Percentiles rank a stretch among this genome's conserved stretches.
These are phyloP conservation scores for Esperia sulphurella DNA, from an alignment of 2,888 invertebrate species.

Conservation along the genomic window DNA sequence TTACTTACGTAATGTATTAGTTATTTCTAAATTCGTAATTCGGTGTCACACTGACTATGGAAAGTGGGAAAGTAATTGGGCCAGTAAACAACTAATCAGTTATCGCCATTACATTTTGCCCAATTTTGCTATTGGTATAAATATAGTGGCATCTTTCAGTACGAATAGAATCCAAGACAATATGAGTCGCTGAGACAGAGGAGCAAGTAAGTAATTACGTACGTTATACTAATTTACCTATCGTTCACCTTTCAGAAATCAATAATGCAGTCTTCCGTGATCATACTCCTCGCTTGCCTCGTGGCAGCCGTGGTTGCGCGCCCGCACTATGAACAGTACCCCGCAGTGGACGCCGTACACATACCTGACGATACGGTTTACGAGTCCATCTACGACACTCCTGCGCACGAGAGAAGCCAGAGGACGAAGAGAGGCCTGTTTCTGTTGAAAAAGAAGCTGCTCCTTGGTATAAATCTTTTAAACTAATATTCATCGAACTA, in stretches of 20 bases:
- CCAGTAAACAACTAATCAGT: too few species aligned
- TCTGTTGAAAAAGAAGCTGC: constrained; percentile 64
- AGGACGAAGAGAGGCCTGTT: constrained; percentile 64
- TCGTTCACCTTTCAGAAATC: constrained; percentile 22
- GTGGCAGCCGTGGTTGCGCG: constrained; percentile 51
- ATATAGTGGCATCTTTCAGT: neutral
- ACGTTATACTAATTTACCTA: neutral
- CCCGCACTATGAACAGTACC: constrained; percentile 33
- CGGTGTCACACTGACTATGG: too few species aligned
- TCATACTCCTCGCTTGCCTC: constrained; percentile 60
- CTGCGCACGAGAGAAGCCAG: constrained; percentile 52
- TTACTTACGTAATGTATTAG: too few species aligned
- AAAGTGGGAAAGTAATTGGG: too few species aligned
- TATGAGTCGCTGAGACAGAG: neutral
- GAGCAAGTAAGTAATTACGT: constrained; percentile 10
- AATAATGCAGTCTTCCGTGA: constrained; percentile 63
- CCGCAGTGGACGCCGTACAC: constrained; percentile 32
- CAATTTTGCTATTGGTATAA: too few species aligned
- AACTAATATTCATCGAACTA: too few species aligned
- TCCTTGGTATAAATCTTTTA: constrained; percentile 45
- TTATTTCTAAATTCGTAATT: too few species aligned
- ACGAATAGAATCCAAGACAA: neutral
- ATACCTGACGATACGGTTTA: constrained; percentile 29
- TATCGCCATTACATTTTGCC: too few species aligned
- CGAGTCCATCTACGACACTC: constrained; percentile 41